Evolutionary conservation across 1,140 invertebrate species (phyloP).

Genomic region (Micrasema minimum): DNA sequence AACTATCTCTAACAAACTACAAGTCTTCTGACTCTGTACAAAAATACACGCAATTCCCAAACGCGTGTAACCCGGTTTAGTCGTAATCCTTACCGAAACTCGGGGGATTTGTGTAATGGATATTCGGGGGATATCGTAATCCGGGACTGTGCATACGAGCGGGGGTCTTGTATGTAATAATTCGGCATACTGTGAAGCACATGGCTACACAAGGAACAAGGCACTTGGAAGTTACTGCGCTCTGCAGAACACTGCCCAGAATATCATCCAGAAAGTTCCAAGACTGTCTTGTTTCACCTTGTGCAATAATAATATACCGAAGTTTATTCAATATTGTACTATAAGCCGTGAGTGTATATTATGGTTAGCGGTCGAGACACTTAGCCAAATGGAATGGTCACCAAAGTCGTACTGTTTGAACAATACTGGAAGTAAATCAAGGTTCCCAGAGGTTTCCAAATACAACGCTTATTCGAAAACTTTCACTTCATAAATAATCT

Average conservation of each 20-base stretch:
- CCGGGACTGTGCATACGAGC: slow-evolving; percentile 47
- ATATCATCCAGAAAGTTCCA: slow-evolving; percentile 23
- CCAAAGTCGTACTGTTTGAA: no score
- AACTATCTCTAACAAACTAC: slow-evolving; percentile 42
- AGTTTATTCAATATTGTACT: slow-evolving; percentile 21
- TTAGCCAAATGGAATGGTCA: no score
- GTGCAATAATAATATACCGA: slow-evolving; percentile 26
- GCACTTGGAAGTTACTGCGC: slow-evolving; percentile 26
- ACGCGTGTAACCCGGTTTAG: slow-evolving; percentile 43
- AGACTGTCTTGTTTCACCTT: slow-evolving; percentile 25
- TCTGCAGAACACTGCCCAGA: slow-evolving; percentile 12
- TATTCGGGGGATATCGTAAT: slow-evolving; percentile 39
- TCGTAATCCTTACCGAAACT: slow-evolving; percentile 42
- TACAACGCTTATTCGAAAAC: no score
- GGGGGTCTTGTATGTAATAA: slow-evolving; percentile 50
- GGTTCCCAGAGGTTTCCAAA: no score
- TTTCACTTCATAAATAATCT: no score
- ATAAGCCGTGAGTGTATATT: slow-evolving; percentile 7
- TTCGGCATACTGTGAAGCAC: slow-evolving; percentile 45
- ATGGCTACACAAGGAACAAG: slow-evolving; percentile 41
- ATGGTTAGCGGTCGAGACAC: not conserved
- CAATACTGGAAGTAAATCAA: no score
- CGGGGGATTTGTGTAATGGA: slow-evolving; percentile 44
- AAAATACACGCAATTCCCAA: slow-evolving; percentile 45
- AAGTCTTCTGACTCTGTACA: slow-evolving; percentile 35